These are phyloP conservation scores for Tauraco hartlaubi DNA, from an alignment of 2,797 vertebrate species.

Conservation along the genomic window DNA sequence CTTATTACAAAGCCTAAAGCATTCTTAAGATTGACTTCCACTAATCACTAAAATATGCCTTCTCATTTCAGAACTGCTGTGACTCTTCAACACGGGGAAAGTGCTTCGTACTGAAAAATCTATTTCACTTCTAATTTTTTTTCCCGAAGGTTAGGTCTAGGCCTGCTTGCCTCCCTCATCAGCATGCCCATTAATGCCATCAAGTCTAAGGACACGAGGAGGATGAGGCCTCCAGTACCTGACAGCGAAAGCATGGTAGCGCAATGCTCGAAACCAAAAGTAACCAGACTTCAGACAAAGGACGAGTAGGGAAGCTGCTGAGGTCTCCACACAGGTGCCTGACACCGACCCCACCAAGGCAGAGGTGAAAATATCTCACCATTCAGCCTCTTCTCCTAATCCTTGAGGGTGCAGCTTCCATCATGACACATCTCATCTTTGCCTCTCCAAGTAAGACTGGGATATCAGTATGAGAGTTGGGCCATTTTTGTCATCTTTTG, in stretches of 20 bases:
- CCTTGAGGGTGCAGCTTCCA: background rate
- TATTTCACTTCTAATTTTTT: background rate
- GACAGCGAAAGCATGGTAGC: background rate
- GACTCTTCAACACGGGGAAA: background rate
- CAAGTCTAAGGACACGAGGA: background rate
- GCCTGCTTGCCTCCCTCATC: background rate
- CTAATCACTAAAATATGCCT: slow-evolving; percentile 12
- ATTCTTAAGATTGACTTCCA: slow-evolving; percentile 23
- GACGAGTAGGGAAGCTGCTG: background rate
- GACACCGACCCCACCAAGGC: background rate
- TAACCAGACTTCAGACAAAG: background rate
- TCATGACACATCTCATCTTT: background rate
- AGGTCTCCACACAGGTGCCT: background rate
- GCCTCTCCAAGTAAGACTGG: background rate
- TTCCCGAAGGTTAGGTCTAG: background rate
- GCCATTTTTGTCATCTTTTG: background rate
- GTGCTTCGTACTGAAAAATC: background rate
- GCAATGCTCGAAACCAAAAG: background rate
- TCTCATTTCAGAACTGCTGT: background rate
- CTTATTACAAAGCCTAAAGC: slow-evolving; percentile 35
- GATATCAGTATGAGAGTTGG: background rate
- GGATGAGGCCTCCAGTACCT: background rate
- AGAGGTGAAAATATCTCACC: background rate
- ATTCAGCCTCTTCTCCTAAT: background rate
- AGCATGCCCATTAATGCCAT: background rate